Evolutionary conservation across 2,888 invertebrate genomes (phyloP), one percentile per base, ranked within the genome.

Genomic region (Drosophila macrospina): DNA sequence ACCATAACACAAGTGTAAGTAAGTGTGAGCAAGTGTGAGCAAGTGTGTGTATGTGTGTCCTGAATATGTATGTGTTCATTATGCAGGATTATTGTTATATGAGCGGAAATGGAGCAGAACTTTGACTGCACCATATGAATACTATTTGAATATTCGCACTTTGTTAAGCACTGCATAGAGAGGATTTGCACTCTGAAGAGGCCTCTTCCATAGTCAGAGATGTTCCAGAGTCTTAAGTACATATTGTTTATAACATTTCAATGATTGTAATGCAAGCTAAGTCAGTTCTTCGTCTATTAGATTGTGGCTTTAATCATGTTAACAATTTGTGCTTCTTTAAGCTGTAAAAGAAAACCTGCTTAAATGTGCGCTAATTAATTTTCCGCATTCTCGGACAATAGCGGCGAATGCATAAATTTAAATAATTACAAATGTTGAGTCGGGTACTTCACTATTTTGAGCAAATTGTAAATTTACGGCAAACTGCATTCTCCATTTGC

Each of bases 11-110:
- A 20, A 26, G 24, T 34, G 28, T 28, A 26, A 20, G 30, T 47
- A 30, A 20, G 52, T 5, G 37, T 41, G 45, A 34, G 44, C 20
- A 20, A 26, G 24, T 34, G 28, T 28, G 30, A 20, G 30, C 41
- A 30, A 20, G 52, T 5, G 37, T n/a, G 39, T 60, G 56, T 42
- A 56, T 74, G 68, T 64, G 68, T 70, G 74, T 71, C 82, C 85
- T 84, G 86, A 87, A 84, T 84, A 87, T 84, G 84, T 85, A 85
- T 86, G 82, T 70, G 86, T 84, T 87, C 83, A 87, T 84, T 85
- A 84, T 67, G 70, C 24, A 62, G 63, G 69, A 70, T 74, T 79
- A 74, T 85, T 87, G 85, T 85, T 77, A 79, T 79, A 72, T 74
- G 74, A 73, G 64, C 86, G 86, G 88, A 87, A 82, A 84, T 74